A percentile compares a stretch with the other conserved stretches of the same genome.
Conservation (phyloP, 2,797 vertebrate species). For the Moxostoma hubbsi region DNA sequence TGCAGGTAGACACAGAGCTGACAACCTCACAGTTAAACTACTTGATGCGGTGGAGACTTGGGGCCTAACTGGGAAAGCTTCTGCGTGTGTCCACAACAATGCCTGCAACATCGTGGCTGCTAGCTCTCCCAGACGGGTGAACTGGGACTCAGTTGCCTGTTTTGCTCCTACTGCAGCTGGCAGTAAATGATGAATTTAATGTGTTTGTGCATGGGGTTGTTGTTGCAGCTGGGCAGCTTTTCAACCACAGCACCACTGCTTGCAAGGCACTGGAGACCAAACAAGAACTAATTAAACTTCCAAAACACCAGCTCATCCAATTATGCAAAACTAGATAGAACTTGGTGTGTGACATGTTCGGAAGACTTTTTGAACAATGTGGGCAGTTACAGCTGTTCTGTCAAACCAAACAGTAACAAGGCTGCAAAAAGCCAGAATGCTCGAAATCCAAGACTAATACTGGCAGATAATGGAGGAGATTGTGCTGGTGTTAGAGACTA, state of each 20-base stretch:
- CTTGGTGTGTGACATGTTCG: slow-evolving; percentile 36
- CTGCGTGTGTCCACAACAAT: too few relatives aligned
- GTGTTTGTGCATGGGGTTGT: slow-evolving; percentile 1
- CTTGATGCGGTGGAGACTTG: too few relatives aligned
- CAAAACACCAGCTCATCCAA: slow-evolving; percentile 20
- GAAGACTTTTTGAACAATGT: slow-evolving; percentile 60
- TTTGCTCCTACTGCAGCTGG: slow-evolving; percentile 28
- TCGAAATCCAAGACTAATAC: slow-evolving; percentile 69
- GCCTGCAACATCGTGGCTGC: too few relatives aligned
- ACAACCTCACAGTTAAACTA: too few relatives aligned
- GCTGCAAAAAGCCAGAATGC: too few relatives aligned
- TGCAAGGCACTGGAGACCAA: slow-evolving; percentile 28
- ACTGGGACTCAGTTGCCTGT: slow-evolving; percentile 22
- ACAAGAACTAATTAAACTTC: slow-evolving; percentile 16
- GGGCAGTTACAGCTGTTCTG: slow-evolving; percentile 65
- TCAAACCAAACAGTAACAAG: too few relatives aligned
- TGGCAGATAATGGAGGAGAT: too few relatives aligned
- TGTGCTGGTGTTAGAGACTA: too few relatives aligned
- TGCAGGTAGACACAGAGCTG: slow-evolving; percentile 44
- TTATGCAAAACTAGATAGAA: slow-evolving; percentile 32
- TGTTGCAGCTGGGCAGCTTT: slow-evolving; percentile 18
- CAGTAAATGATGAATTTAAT: neutral
- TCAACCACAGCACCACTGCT: slow-evolving; percentile 35
- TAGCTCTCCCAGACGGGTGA: slow-evolving; percentile 1
- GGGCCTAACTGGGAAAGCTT: too few relatives aligned